Conservation (phyloP, 2,888 invertebrate genomes). For the Idaea dimidiata region DNA sequence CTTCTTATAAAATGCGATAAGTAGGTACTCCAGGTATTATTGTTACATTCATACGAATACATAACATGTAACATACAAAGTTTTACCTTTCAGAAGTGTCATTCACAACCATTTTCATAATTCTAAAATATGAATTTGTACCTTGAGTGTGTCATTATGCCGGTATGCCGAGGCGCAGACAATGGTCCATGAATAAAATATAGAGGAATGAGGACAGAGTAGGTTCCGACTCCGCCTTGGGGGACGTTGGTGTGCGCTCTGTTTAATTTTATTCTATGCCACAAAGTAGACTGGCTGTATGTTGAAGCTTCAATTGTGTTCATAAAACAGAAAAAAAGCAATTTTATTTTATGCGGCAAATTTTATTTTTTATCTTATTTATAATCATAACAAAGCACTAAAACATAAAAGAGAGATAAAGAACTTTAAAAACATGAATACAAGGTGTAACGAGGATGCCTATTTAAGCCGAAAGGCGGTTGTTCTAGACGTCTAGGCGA, state of each 20-base stretch:
- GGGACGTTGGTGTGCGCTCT: conserved; percentile 15
- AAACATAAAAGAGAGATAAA: neutral
- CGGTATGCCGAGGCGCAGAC: conserved; percentile 30
- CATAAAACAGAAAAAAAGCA: neutral
- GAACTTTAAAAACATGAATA: too few relatives aligned
- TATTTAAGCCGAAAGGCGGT: too few relatives aligned
- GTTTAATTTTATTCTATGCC: conserved; percentile 4
- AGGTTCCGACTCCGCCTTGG: conserved; percentile 14
- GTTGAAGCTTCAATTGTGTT: conserved; percentile 2
- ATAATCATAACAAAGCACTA: neutral
- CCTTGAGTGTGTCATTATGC: conserved; percentile 35
- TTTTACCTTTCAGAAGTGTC: conserved; percentile 17
- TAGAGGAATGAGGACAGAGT: conserved; percentile 38
- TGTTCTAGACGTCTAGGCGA: too few relatives aligned
- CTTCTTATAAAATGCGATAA: neutral
- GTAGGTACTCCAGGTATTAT: neutral
- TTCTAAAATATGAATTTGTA: conserved; percentile 30
- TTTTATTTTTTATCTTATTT: neutral
- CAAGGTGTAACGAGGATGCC: too few relatives aligned
- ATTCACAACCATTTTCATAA: conserved; percentile 31
- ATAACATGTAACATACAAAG: conserved; percentile 1
- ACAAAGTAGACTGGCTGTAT: neutral
- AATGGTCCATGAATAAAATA: conserved; percentile 56
- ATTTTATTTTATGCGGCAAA: neutral
- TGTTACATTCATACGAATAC: neutral